phyloP scores from a whole-genome alignment of 1,140 invertebrate species.

The Lysiphlebus fabarum region DNA sequence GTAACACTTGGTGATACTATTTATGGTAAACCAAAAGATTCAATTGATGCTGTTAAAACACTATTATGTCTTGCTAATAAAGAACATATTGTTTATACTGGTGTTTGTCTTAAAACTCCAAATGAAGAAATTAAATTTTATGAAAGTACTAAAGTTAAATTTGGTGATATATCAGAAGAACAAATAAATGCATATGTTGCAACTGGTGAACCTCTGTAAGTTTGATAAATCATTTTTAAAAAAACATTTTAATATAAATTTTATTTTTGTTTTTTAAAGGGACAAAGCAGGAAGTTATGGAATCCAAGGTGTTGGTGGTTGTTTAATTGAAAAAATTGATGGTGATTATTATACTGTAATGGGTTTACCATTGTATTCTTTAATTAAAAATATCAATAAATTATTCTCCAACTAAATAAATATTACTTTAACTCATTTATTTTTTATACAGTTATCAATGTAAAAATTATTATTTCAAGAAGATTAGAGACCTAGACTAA shows the following conservation, averaged over 20 bases:
- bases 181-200: constrained; percentile 81
- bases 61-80: constrained; percentile 67
- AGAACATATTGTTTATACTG: constrained; percentile 79
- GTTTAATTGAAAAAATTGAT: constrained; percentile 79
- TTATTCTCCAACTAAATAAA: constrained; percentile 44
- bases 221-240: constrained; percentile 34
- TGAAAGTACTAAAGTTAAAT: constrained; percentile 78
- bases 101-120: constrained; percentile 71
- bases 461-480: too few relatives aligned
- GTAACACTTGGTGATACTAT: constrained; percentile 74
- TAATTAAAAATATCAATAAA: constrained; percentile 68
- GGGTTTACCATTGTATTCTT: constrained; percentile 82
- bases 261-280: constrained; percentile 57
- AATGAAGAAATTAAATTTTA: constrained; percentile 67
- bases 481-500: too few relatives aligned
- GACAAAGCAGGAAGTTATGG: constrained; percentile 95
- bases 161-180: constrained; percentile 70
- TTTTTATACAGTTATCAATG: too few relatives aligned
- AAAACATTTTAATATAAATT: constrained; percentile 10
- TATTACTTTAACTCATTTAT: too few relatives aligned
- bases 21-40: constrained; percentile 85
- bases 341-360: constrained; percentile 94
- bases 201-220: constrained; percentile 86
- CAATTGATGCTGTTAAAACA: constrained; percentile 73
- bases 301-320: constrained; percentile 85